phyloP scores from a whole-genome alignment of 92 coral and sea anemone genomes.

The Bergia puertoricense region DNA sequence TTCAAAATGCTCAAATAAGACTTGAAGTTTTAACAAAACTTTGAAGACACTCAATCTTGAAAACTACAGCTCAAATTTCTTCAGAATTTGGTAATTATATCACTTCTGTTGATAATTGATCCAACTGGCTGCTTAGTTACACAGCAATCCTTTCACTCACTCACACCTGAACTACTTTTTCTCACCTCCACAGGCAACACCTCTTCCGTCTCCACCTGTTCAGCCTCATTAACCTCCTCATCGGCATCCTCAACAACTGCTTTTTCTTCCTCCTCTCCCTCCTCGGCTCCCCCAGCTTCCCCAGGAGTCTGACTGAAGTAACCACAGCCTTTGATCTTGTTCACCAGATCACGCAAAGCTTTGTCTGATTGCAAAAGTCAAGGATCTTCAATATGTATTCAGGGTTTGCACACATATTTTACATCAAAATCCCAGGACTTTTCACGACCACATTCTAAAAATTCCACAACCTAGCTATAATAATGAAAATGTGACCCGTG shows the following conservation, averaged over 20 bases:
- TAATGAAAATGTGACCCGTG: no score
- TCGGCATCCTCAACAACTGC: constrained; percentile 56
- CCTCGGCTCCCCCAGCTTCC: constrained; percentile 59
- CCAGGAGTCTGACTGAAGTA: constrained; percentile 68
- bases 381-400: constrained; percentile 25
- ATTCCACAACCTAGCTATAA: no score
- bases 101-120: no score
- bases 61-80: no score
- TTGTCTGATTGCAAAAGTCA: constrained; percentile 66
- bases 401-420: neutral
- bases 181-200: constrained; percentile 43
- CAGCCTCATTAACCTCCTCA: constrained; percentile 33
- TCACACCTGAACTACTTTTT: neutral
- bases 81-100: no score
- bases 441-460: neutral
- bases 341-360: constrained; percentile 68
- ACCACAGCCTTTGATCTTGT: constrained; percentile 78
- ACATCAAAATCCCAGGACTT: neutral
- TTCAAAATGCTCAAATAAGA: no score
- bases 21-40: no score
- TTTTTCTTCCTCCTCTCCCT: constrained; percentile 54
- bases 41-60: no score
- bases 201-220: constrained; percentile 48
- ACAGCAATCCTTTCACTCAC: neutral
- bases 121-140: no score